Evolutionary conservation across 2,797 vertebrate species (phyloP).

Genomic region (Anabas testudineus): DNA sequence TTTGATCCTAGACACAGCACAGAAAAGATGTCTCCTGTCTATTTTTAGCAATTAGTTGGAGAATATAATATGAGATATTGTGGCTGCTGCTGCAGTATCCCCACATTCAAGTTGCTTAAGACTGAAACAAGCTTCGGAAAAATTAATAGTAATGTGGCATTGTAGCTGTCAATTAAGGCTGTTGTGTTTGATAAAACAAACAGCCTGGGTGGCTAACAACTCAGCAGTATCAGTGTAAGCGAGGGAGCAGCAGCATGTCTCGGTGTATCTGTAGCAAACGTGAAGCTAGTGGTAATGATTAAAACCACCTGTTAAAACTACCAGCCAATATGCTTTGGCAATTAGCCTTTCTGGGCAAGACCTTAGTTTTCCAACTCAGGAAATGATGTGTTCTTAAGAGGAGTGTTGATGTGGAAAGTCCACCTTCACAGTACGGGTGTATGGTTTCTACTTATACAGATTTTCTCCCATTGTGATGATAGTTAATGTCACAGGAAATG

Average conservation of each 20-base stretch:
- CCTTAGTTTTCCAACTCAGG: slow-evolving; percentile 58
- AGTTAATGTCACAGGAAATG: slow-evolving; percentile 25
- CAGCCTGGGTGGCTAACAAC: not conserved
- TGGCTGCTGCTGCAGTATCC: not conserved
- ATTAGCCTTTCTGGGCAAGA: slow-evolving; percentile 47
- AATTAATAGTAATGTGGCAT: not conserved
- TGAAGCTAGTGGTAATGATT: slow-evolving; percentile 34
- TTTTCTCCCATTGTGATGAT: slow-evolving; percentile 44
- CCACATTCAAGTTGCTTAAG: not conserved
- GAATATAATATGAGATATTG: slow-evolving; percentile 5
- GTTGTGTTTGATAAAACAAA: not conserved
- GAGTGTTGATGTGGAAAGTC: slow-evolving; percentile 45
- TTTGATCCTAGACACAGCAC: slow-evolving; percentile 25
- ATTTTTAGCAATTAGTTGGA: slow-evolving; percentile 4
- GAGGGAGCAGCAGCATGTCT: slow-evolving; percentile 4
- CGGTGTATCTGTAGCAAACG: slow-evolving; percentile 21
- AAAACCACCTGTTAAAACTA: slow-evolving; percentile 66
- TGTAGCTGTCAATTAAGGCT: not conserved
- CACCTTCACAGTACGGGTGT: slow-evolving; percentile 18
- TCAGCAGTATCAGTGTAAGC: not conserved
- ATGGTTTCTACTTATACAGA: slow-evolving; percentile 34
- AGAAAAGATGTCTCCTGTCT: slow-evolving; percentile 21
- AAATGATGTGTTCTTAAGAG: slow-evolving; percentile 48
- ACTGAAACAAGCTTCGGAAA: too few relatives aligned
- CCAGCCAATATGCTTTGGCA: slow-evolving; percentile 39